These are phyloP conservation scores for Muraenolepis orangiensis DNA, from an alignment of 2,797 vertebrate genomes.

Conservation along the genomic window DNA sequence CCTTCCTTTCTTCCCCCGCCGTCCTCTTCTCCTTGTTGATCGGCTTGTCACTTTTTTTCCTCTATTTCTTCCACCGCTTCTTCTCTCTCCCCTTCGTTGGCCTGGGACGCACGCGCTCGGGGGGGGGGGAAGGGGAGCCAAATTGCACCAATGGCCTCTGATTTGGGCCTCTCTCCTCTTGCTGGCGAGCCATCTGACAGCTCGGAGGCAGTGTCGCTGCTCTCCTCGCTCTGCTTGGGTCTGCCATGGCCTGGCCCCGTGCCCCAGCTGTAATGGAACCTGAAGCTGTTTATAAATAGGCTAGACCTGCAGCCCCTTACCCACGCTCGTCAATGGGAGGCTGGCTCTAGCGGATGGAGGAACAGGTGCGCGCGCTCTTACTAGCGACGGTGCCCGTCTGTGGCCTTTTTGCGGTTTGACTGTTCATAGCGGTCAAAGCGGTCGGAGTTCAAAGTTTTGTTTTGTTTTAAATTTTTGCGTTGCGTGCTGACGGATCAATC, in stretches of 20 bases:
- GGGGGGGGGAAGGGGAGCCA: conserved; percentile 35
- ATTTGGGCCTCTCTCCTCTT: conserved; percentile 44
- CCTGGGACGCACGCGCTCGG: neutral
- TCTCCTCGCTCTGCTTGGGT: conserved; percentile 56
- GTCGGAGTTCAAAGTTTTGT: conserved; percentile 8
- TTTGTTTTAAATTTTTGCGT: neutral
- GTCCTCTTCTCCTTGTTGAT: neutral
- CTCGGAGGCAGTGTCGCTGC: conserved; percentile 47
- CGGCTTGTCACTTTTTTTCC: neutral
- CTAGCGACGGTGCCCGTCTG: too few species aligned
- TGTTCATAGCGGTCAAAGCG: conserved; percentile 2
- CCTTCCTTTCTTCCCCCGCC: conserved; percentile 29
- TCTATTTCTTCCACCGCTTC: conserved; percentile 1
- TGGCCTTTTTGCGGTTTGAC: neutral
- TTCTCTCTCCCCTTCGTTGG: neutral
- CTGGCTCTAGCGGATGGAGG: conserved; percentile 46
- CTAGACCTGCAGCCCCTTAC: conserved; percentile 46
- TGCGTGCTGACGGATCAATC: neutral
- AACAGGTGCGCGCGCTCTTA: conserved; percentile 61
- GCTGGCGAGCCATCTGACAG: conserved; percentile 54
- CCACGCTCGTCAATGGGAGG: conserved; percentile 64
- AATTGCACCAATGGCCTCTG: conserved; percentile 52
- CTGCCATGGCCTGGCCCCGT: conserved; percentile 56
- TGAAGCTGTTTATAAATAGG: conserved; percentile 67
- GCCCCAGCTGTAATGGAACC: conserved; percentile 67